Conservation (phyloP, 2,888 invertebrate genomes). For the Schizotus pectinicornis region DNA sequence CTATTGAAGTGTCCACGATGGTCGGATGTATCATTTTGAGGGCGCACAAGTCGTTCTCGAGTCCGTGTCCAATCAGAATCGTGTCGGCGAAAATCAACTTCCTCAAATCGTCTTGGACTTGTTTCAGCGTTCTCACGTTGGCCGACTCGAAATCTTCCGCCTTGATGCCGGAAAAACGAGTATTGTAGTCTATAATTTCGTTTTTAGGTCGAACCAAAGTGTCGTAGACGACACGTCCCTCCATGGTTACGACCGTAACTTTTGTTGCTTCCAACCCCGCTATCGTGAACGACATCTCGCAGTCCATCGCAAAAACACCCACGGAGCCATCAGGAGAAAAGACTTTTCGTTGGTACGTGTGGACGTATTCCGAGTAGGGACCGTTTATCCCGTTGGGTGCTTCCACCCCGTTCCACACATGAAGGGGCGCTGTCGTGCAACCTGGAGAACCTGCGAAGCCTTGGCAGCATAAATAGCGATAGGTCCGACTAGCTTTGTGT, state of each 20-base stretch:
- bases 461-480: constrained; percentile 68
- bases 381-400: constrained; percentile 69
- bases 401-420: constrained; percentile 78
- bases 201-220: constrained; percentile 81
- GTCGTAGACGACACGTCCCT: constrained; percentile 82
- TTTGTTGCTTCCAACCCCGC: constrained; percentile 86
- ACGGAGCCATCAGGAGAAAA: constrained; percentile 59
- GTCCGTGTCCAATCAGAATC: constrained; percentile 92
- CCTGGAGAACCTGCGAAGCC: constrained; percentile 63
- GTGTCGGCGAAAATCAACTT: constrained; percentile 81
- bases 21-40: constrained; percentile 82
- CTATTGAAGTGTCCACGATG: constrained; percentile 88
- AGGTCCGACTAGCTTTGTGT: constrained; percentile 25
- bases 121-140: constrained; percentile 70
- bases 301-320: constrained; percentile 85
- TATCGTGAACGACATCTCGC: constrained; percentile 96
- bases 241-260: constrained; percentile 80
- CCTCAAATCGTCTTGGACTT: constrained; percentile 87
- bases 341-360: constrained; percentile 65
- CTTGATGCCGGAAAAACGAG: constrained; percentile 92
- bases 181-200: constrained; percentile 91
- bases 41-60: constrained; percentile 92
- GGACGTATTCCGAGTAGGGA: constrained; percentile 60
- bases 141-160: constrained; percentile 64
- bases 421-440: constrained; percentile 69